Evolutionary conservation across 2,113 vertebrate genomes (phyloP), one percentile per base, ranked within the genome.

Genomic region (Neolamprologus fasciatus): DNA sequence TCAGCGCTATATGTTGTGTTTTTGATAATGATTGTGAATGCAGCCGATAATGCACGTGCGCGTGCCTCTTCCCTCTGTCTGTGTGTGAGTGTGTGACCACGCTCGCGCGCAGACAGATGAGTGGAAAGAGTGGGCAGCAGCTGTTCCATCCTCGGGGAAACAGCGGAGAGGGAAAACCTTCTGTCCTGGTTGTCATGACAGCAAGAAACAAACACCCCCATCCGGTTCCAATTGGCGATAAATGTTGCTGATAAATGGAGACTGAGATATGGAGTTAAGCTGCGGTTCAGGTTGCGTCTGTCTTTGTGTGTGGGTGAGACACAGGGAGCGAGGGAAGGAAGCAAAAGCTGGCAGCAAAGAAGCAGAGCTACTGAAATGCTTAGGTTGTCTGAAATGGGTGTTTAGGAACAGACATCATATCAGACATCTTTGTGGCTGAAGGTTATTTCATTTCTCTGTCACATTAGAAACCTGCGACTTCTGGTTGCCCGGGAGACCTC

Each of bases 181-280:
- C 50, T 90, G 86, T 92, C 84, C 90, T 86, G 82, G 93, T 95
- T 90, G 92, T 86, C 94, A 94, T 92, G 87, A 88, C 86, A 91
- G 83, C 89, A 11, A 82, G 89, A 93, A 89, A 94, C 93, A 95
- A 95, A 92, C 91, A 93, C 87, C 91, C 50, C 84, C 90, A 92
- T 93, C 57, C 31, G 19, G 47, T 90, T 94, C 54, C 88, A 92
- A 92, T 90, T 93, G 84, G 66, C 26, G 42, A 89, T 87, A 83
- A 94, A 92, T 87, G 89, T 86, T 51, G 80, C 73, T 79, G 90
- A 90, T 93, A 90, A 91, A 87, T 54, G 86, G 81, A 80, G 71
- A 79, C 80, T 23, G 82, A 79, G 73, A 85, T 37, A 35, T 40
- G 50, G 68, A 76, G 47, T 86, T 50, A 40, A 57, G 80, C 50